Evolutionary conservation across 2,888 invertebrate genomes (phyloP).

Genomic region (Schrankia costaestrigalis): DNA sequence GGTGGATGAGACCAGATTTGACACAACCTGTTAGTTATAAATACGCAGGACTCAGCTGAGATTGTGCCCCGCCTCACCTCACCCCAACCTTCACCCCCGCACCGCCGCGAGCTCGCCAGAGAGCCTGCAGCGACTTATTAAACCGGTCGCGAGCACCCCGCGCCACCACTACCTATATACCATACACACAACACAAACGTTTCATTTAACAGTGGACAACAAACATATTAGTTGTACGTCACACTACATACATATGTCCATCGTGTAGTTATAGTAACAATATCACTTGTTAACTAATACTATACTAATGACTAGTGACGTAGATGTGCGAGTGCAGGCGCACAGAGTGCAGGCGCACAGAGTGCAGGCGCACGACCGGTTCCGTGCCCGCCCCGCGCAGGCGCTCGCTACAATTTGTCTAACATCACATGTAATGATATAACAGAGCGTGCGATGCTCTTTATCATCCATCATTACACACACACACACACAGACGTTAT

Average conservation of each 20-base stretch:
- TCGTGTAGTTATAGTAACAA: too few relatives aligned
- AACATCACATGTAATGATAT: slow-evolving; percentile 31
- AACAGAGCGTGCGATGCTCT: slow-evolving; percentile 11
- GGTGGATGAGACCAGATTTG: slow-evolving; percentile 39
- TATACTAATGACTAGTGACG: too few relatives aligned
- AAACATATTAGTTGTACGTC: too few relatives aligned
- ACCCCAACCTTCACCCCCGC: slow-evolving; percentile 13
- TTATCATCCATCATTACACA: slow-evolving; percentile 36
- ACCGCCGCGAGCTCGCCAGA: slow-evolving; percentile 9
- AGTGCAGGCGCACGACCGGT: slow-evolving; percentile 36
- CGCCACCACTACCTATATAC: slow-evolving; percentile 1
- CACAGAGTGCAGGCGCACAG: too few relatives aligned
- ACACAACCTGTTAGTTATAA: slow-evolving; percentile 62
- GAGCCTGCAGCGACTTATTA: slow-evolving; percentile 24
- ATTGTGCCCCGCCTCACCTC: slow-evolving; percentile 31
- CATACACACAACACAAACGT: too few relatives aligned
- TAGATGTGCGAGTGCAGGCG: too few relatives aligned
- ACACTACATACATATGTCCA: too few relatives aligned
- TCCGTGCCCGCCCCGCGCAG: slow-evolving; percentile 18
- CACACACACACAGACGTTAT: not conserved
- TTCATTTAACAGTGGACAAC: too few relatives aligned
- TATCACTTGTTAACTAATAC: too few relatives aligned
- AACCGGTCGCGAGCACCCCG: slow-evolving; percentile 33
- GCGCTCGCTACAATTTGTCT: slow-evolving; percentile 55
- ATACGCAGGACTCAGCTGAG: slow-evolving; percentile 52